Conservation (phyloP, 2,888 invertebrate species). For the Marronus borbonicus region DNA sequence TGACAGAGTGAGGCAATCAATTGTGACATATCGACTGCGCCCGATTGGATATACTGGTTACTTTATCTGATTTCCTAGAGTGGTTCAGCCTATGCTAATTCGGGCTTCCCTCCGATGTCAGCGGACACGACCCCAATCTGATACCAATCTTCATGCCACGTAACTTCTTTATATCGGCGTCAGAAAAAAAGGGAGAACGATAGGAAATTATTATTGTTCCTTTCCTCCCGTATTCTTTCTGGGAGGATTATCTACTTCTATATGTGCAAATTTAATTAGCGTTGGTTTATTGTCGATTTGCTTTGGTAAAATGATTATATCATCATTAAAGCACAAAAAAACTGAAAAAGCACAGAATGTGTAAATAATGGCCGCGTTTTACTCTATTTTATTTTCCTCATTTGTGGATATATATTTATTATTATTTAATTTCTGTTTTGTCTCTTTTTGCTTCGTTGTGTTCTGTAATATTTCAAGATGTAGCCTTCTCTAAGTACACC, state of each 20-base stretch:
- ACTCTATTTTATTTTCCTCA: no score
- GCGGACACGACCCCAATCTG: slow-evolving; percentile 56
- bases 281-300: slow-evolving; percentile 27
- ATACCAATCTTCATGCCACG: slow-evolving; percentile 53
- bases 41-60: slow-evolving; percentile 56
- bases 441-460: no score
- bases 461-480: no score
- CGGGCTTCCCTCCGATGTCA: slow-evolving; percentile 52
- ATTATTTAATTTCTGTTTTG: no score
- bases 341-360: no score
- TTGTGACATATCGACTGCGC: slow-evolving; percentile 60
- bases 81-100: slow-evolving; percentile 58
- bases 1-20: slow-evolving; percentile 60
- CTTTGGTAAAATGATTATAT: no score
- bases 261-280: slow-evolving; percentile 10
- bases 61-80: slow-evolving; percentile 59
- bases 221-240: slow-evolving; percentile 24
- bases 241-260: slow-evolving; percentile 19
- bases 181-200: slow-evolving; percentile 46
- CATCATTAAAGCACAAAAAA: no score
- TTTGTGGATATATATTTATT: no score
- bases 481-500: no score
- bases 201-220: slow-evolving; percentile 42
- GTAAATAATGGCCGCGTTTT: no score
- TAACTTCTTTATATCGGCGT: slow-evolving; percentile 49